Conservation (phyloP, 2,797 vertebrate genomes). For the Tokudaia muenninki region DNA sequence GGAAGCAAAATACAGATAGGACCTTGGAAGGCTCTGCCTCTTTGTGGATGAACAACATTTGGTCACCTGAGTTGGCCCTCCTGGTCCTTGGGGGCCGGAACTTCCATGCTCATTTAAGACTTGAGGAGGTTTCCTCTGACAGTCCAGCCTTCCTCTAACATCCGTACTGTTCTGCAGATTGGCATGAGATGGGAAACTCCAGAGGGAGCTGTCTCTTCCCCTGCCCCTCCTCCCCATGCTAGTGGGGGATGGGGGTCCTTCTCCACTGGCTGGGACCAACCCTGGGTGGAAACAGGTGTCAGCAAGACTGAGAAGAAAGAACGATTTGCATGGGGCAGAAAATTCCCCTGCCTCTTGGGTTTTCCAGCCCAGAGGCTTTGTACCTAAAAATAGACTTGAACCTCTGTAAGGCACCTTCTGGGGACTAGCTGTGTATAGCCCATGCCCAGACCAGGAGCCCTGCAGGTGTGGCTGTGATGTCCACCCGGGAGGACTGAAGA, state of each 20-base stretch:
- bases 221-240: neutral
- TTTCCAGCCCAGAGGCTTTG: slow-evolving; percentile 79
- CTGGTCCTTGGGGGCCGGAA: neutral
- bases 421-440: neutral
- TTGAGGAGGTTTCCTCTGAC: neutral
- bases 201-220: neutral
- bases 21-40: neutral
- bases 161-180: neutral
- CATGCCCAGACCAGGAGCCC: slow-evolving; percentile 7
- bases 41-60: neutral
- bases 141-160: neutral
- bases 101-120: neutral
- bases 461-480: neutral
- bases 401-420: neutral
- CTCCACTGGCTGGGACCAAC: neutral
- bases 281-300: slow-evolving; percentile 80
- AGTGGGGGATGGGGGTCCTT: neutral
- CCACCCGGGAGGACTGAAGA: neutral
- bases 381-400: slow-evolving; percentile 75
- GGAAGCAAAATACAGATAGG: neutral
- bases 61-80: neutral
- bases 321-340: slow-evolving; percentile 81
- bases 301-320: slow-evolving; percentile 50
- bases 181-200: neutral
- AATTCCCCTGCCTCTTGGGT: slow-evolving; percentile 82